Conservation (phyloP, 2,113 vertebrate species). For the Menura novaehollandiae region DNA sequence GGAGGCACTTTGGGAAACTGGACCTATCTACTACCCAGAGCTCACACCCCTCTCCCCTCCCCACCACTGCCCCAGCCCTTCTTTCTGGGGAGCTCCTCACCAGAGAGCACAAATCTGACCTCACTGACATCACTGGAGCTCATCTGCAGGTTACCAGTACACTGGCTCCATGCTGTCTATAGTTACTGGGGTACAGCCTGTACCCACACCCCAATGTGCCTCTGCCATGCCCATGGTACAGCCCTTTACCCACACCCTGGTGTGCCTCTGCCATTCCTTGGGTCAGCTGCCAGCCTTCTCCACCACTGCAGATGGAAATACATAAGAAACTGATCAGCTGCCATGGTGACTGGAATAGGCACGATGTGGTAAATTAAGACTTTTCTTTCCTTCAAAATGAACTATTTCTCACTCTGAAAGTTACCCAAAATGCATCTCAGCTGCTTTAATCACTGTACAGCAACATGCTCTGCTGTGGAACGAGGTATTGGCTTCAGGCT, state of each 20-base stretch:
- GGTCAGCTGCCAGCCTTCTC: not conserved
- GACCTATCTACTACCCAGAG: not conserved
- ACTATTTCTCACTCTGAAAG: not conserved
- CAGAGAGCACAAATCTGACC: not conserved
- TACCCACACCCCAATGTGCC: not conserved
- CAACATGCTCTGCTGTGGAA: not conserved
- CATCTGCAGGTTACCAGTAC: rapidly evolving
- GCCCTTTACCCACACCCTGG: not conserved
- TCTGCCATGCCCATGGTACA: not conserved
- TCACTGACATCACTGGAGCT: not conserved
- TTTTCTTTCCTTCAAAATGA: not conserved
- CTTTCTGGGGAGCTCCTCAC: not conserved
- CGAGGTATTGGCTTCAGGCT: not conserved
- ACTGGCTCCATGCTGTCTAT: not conserved
- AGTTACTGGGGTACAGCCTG: not conserved
- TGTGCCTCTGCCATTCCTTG: not conserved
- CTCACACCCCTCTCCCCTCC: not conserved
- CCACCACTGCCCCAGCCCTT: not conserved
- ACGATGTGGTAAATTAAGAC: not conserved
- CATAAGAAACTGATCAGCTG: not conserved
- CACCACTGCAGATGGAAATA: not conserved
- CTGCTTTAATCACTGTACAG: not conserved
- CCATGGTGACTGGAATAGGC: not conserved
- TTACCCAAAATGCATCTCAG: not conserved
- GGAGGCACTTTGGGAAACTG: not conserved